Percentiles rank a stretch among this genome's conserved stretches.
Evolutionary conservation across 1,140 invertebrate species (phyloP).

Genomic region (Aphaenogaster floridana): DNA sequence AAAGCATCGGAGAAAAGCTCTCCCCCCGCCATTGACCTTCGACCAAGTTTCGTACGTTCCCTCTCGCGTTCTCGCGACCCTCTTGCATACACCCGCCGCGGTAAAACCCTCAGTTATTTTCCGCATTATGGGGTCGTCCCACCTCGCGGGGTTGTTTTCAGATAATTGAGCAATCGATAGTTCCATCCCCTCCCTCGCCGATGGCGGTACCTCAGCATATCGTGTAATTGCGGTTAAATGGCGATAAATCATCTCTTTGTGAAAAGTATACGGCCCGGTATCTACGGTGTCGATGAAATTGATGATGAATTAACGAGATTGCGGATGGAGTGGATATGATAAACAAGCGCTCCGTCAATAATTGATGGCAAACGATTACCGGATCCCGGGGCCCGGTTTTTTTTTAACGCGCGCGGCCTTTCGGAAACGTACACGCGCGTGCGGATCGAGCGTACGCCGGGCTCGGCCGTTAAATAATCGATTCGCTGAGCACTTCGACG

Average conservation of each 20-base stretch:
- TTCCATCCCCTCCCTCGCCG: too few species aligned
- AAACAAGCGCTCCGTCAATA: slow-evolving; percentile 29
- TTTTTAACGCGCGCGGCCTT: neutral
- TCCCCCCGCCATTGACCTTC: slow-evolving; percentile 41
- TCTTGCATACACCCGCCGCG: neutral
- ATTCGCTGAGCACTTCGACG: slow-evolving; percentile 40
- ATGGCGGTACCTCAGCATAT: slow-evolving; percentile 22
- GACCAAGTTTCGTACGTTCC: slow-evolving; percentile 22
- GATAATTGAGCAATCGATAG: slow-evolving; percentile 39
- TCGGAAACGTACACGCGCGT: neutral
- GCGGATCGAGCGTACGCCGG: neutral
- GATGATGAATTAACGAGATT: slow-evolving; percentile 55
- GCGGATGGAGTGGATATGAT: slow-evolving; percentile 31
- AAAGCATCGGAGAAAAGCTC: slow-evolving; percentile 28
- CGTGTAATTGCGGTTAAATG: slow-evolving; percentile 40
- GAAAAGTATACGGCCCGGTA: neutral
- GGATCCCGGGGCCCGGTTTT: neutral
- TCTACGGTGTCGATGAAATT: slow-evolving; percentile 18
- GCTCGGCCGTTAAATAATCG: slow-evolving; percentile 41
- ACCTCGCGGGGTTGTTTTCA: slow-evolving; percentile 1
- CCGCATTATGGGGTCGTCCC: neutral
- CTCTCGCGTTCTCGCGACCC: slow-evolving; percentile 6
- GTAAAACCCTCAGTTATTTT: neutral
- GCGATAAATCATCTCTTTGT: slow-evolving; percentile 39
- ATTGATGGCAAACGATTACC: slow-evolving; percentile 38